Evolutionary conservation across 2,113 vertebrate species (phyloP).

Genomic region (Elachura formosa): DNA sequence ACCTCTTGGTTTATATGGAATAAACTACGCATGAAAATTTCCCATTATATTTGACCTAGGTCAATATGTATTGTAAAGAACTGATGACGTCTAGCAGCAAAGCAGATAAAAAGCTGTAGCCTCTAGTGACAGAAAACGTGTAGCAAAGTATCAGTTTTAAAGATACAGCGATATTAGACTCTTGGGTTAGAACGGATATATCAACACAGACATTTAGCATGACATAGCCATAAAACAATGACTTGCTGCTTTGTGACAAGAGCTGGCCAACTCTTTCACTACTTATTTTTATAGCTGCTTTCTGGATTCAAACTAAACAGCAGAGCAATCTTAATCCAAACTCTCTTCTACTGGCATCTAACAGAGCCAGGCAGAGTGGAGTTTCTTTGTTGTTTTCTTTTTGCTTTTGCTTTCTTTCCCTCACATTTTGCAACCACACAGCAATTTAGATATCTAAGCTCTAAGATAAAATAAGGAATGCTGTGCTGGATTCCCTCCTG

Average conservation of each 20-base stretch:
- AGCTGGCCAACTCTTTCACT: not conserved
- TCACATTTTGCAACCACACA: not conserved
- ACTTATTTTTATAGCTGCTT: conserved; percentile 33
- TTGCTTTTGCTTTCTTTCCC: not conserved
- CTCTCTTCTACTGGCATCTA: not conserved
- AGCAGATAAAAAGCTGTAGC: not conserved
- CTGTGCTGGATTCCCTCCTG: not conserved
- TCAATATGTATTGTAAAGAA: not conserved
- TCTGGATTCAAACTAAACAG: conserved; percentile 12
- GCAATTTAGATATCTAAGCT: conserved; percentile 25
- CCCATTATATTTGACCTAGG: not conserved
- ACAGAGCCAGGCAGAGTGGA: not conserved
- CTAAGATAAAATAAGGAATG: conserved; percentile 10
- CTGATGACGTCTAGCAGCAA: not conserved
- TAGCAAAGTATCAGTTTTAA: not conserved
- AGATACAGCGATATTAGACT: not conserved
- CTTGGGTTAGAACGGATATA: not conserved
- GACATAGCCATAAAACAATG: not conserved
- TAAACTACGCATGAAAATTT: not conserved
- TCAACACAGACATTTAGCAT: not conserved
- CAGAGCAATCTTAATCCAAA: not conserved
- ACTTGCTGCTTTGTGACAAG: not conserved
- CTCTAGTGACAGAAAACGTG: not conserved
- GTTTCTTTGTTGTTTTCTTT: not conserved
- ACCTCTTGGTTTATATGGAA: not conserved